Evolutionary conservation across 2,797 vertebrate species (phyloP).

Genomic region (Trematomus bernacchii): DNA sequence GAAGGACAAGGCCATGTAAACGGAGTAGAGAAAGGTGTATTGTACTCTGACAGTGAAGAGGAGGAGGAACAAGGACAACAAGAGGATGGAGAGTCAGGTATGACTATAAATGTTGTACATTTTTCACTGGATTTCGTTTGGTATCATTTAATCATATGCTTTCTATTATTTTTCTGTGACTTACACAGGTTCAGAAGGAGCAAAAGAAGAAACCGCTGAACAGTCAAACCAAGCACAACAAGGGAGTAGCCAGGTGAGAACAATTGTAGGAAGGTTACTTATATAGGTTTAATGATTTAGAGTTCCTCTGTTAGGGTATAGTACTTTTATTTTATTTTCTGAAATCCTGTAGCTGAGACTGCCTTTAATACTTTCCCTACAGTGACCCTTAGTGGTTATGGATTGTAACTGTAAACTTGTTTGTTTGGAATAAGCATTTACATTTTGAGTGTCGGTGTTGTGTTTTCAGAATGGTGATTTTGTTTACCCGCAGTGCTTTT

Average conservation of each 20-base stretch:
- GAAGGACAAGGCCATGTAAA: slow-evolving; percentile 44
- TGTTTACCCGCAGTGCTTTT: slow-evolving; percentile 83
- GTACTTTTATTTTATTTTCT: neutral
- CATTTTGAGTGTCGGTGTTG: slow-evolving; percentile 3
- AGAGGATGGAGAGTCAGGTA: slow-evolving; percentile 67
- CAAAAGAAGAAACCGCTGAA: slow-evolving; percentile 25
- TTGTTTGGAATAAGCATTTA: neutral
- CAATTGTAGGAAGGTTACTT: neutral
- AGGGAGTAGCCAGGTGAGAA: slow-evolving; percentile 64
- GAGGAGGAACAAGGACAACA: slow-evolving; percentile 53
- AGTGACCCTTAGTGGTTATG: slow-evolving; percentile 60
- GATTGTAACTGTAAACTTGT: slow-evolving; percentile 5
- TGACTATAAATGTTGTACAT: neutral
- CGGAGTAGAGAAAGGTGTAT: slow-evolving; percentile 42
- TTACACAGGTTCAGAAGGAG: slow-evolving; percentile 60
- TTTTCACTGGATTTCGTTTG: neutral
- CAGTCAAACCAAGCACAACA: slow-evolving; percentile 21
- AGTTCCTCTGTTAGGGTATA: neutral
- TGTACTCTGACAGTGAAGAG: slow-evolving; percentile 81
- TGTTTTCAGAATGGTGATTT: slow-evolving; percentile 49
- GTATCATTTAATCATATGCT: neutral
- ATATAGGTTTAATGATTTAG: neutral
- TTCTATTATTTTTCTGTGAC: slow-evolving; percentile 18
- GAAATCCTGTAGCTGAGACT: neutral
- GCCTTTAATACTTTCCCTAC: neutral